Evolutionary conservation across 1,140 invertebrate genomes (phyloP).

Genomic region (Cydia fagiglandana): DNA sequence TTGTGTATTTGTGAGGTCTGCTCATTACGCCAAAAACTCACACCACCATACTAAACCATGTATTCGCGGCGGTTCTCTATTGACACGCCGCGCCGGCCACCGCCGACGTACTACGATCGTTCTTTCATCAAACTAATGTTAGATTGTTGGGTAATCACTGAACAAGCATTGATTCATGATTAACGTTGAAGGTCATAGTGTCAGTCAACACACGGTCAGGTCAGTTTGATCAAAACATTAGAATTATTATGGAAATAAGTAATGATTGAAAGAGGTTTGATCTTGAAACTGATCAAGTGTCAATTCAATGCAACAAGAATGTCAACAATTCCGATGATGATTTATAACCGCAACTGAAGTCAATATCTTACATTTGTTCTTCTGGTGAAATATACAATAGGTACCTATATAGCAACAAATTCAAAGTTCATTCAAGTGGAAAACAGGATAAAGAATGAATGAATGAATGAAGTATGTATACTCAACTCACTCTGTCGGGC

Average conservation of each 20-base stretch:
- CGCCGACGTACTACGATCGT: neutral
- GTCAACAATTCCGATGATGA: too few species aligned
- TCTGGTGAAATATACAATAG: neutral
- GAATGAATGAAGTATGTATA: too few species aligned
- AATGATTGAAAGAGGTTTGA: neutral
- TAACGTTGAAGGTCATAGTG: neutral
- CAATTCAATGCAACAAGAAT: neutral
- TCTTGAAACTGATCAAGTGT: neutral
- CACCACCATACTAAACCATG: neutral
- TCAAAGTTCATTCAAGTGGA: too few species aligned
- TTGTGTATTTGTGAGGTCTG: conserved; percentile 15
- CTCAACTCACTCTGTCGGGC: too few species aligned
- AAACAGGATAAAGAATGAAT: neutral
- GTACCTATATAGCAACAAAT: neutral
- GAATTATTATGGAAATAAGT: neutral
- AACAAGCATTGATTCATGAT: conserved; percentile 24
- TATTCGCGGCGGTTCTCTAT: conserved; percentile 16
- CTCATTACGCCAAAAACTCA: neutral
- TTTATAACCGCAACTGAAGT: too few species aligned
- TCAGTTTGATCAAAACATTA: conserved; percentile 27
- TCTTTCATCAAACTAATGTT: conserved; percentile 25
- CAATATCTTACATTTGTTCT: too few species aligned
- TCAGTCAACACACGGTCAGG: conserved; percentile 28
- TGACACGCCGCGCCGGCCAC: conserved; percentile 7
- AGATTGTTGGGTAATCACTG: conserved; percentile 25